A percentile compares a stretch with the other conserved stretches of the same genome.
Evolutionary conservation across 2,113 vertebrate species (phyloP).

Genomic region (Eolophus roseicapilla): DNA sequence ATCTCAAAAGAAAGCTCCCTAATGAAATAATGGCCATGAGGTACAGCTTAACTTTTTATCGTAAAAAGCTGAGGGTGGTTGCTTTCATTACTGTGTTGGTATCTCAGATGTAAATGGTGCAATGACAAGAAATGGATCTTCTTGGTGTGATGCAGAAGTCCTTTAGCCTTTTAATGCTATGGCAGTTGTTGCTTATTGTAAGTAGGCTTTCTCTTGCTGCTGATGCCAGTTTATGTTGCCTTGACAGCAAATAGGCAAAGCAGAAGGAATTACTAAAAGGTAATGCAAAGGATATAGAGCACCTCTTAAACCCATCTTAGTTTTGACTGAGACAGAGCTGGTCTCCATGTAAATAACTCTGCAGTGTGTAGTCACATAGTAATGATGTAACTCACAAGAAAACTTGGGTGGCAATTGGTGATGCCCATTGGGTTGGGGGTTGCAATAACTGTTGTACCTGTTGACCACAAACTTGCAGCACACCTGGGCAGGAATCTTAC

Average conservation of each 20-base stretch:
- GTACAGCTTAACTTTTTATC: too few relatives aligned
- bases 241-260: not conserved
- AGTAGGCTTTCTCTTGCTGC: not conserved
- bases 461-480: not conserved
- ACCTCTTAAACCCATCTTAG: not conserved
- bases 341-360: not conserved
- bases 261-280: not conserved
- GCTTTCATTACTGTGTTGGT: fast-evolving
- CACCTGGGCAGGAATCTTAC: not conserved
- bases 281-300: not conserved
- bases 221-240: not conserved
- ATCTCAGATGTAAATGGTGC: fast-evolving
- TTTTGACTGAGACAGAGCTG: not conserved
- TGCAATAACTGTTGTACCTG: not conserved
- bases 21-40: fast-evolving
- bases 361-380: not conserved
- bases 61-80: not conserved
- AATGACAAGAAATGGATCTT: not conserved
- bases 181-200: not conserved
- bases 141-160: not conserved
- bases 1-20: not conserved
- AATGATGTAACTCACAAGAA: not conserved
- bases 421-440: not conserved
- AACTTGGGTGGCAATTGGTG: fast-evolving
- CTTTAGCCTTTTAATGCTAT: not conserved